These are phyloP conservation scores for Hippocampus zosterae DNA, from an alignment of 2,113 vertebrate genomes.

Conservation along the genomic window DNA sequence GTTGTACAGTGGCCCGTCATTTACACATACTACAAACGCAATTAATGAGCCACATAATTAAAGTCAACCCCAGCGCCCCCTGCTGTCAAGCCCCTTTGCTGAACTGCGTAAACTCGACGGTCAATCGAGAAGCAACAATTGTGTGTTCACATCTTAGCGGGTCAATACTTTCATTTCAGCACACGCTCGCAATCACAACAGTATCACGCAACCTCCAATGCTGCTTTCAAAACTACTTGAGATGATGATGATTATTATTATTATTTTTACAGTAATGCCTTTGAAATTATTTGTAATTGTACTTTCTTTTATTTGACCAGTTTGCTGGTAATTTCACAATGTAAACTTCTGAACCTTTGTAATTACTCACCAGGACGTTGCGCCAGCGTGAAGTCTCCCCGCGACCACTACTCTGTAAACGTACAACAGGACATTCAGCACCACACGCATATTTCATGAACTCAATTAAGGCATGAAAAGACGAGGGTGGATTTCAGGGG, in stretches of 20 bases:
- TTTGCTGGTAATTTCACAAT: constrained; percentile 42
- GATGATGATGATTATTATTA: too few relatives aligned
- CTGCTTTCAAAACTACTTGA: background rate
- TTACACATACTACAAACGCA: constrained; percentile 47
- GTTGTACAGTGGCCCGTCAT: constrained; percentile 43
- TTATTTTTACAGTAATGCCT: constrained; percentile 37
- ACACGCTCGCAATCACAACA: constrained; percentile 4
- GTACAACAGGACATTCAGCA: constrained; percentile 65
- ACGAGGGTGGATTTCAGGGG: constrained; percentile 16
- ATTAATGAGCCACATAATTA: constrained; percentile 9
- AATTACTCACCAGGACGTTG: constrained; percentile 33
- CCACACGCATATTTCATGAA: constrained; percentile 48
- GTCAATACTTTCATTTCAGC: constrained; percentile 54
- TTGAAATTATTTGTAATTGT: constrained; percentile 6
- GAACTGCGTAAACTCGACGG: constrained; percentile 17
- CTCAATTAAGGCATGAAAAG: constrained; percentile 64
- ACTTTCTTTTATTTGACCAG: constrained; percentile 32
- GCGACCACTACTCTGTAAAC: constrained; percentile 57
- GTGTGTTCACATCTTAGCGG: constrained; percentile 46
- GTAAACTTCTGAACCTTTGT: constrained; percentile 62
- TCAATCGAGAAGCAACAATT: constrained; percentile 37
- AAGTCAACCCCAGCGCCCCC: constrained; percentile 10
- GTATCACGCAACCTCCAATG: constrained; percentile 10
- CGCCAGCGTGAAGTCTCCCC: constrained; percentile 31
- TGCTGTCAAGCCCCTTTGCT: constrained; percentile 7